phyloP scores from a whole-genome alignment of 2,113 vertebrate genomes.

The Tinamus guttatus region DNA sequence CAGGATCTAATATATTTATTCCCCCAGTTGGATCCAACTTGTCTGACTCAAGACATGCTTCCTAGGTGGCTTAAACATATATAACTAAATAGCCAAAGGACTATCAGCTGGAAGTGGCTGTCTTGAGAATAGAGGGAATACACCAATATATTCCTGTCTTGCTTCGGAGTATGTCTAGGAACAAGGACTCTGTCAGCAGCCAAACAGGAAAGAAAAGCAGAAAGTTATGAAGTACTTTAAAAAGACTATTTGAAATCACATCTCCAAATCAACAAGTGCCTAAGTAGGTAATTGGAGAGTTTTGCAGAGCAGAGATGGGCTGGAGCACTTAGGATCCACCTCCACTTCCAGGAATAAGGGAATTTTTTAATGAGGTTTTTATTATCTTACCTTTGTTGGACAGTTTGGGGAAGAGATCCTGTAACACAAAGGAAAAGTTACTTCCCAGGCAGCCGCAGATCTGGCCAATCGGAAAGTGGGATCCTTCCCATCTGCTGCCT shows the following conservation, averaged over 20 bases:
- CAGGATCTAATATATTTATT: background rate
- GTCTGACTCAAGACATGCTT: background rate
- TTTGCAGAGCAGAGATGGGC: background rate
- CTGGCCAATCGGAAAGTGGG: background rate
- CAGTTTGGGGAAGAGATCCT: background rate
- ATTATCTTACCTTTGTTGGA: background rate
- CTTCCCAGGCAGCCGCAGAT: background rate
- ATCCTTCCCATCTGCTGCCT: conserved; percentile 49
- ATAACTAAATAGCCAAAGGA: background rate
- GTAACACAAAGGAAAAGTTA: conserved; percentile 22
- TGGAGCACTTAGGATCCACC: rapidly evolving
- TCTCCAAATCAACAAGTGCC: background rate
- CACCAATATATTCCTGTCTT: background rate
- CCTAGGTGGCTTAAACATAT: background rate
- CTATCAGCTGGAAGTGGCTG: background rate
- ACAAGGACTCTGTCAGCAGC: background rate
- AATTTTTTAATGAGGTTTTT: background rate
- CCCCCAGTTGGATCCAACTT: background rate
- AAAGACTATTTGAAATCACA: background rate
- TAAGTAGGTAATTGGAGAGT: background rate
- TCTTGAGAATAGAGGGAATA: background rate
- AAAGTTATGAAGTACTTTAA: background rate
- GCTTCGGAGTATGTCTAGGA: background rate
- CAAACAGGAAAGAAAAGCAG: background rate
- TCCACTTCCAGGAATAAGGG: background rate